Evolutionary conservation across 2,797 vertebrate species (phyloP).

Genomic region (Hoplostethus atlanticus): DNA sequence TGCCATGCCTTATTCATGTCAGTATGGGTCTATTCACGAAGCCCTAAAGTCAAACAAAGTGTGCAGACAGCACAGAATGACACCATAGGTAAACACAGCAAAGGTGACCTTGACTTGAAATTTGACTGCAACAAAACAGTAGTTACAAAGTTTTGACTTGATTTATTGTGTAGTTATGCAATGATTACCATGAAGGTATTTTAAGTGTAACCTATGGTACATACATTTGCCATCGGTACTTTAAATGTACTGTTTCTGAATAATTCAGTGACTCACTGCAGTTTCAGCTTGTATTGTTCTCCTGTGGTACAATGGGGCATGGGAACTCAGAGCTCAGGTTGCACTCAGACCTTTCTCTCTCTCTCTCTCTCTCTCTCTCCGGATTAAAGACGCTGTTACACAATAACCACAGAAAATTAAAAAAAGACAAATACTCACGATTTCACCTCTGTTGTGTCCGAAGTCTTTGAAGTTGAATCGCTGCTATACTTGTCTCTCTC

Average conservation of each 20-base stretch:
- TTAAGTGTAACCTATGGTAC: too few species aligned
- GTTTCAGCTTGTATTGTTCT: slow-evolving; percentile 68
- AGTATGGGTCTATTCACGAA: slow-evolving; percentile 1
- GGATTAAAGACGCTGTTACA: slow-evolving; percentile 60
- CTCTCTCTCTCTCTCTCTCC: slow-evolving; percentile 18
- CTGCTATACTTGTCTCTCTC: slow-evolving; percentile 25
- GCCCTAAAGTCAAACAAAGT: slow-evolving; percentile 50
- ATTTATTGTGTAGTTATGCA: neutral
- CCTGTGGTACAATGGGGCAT: slow-evolving; percentile 65
- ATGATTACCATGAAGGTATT: neutral
- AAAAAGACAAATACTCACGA: slow-evolving; percentile 74
- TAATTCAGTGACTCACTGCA: slow-evolving; percentile 66
- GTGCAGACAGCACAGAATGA: slow-evolving; percentile 33
- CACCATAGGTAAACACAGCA: slow-evolving; percentile 43
- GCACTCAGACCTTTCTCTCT: slow-evolving; percentile 53
- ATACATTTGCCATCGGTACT: neutral
- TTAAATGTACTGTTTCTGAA: slow-evolving; percentile 52
- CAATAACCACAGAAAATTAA: slow-evolving; percentile 35
- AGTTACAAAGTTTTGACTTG: neutral
- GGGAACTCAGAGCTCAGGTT: slow-evolving; percentile 82
- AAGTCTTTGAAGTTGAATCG: slow-evolving; percentile 41
- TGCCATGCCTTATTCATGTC: slow-evolving; percentile 4
- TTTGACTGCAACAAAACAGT: neutral
- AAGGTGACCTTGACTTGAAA: slow-evolving; percentile 18
- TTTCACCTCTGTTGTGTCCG: slow-evolving; percentile 57